Base-by-base conservation (phyloP, 1,140 invertebrate genomes). In the Bombyx mori region DNA sequence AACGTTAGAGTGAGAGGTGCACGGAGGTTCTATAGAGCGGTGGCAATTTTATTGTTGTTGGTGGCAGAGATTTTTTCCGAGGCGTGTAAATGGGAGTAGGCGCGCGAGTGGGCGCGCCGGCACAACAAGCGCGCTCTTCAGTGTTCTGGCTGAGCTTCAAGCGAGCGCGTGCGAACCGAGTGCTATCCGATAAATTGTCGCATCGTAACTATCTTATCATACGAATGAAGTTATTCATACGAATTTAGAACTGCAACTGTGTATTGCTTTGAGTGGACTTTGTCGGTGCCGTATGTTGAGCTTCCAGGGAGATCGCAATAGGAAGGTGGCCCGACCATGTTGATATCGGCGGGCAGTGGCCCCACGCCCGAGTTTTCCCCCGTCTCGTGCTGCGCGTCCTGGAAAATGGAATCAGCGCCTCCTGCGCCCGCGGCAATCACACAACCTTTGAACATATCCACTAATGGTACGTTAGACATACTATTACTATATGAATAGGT, bases 381-480 rank as follows among this genome's bases (percentile, higher is more conserved):
- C 65, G 82, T 79, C 56, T 89, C 88, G 65, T 88, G 88, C 79
- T 89, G 86, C 78, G 84, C 86, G 10, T 72, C 85, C 70, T 88
- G 86, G 88, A 89, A 89, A 77, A 89, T 89, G 88, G 88, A 89
- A 71, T 79, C 86, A 66, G 81, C 85, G 65, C 79, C 77, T 0
- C 75, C 84, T 53, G 75, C 74, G 58, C 69, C 85, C 22, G 75
- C 83, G n/a, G 72, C 79, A 63, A 80, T 86, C 61, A 72, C 81
- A 6, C 77, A 87, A 57, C 62, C 79, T 2, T 70, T 86, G 44
- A 82, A 88, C 55, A 78, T 88, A 64, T 88, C 86, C 12, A 82
- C 86, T 1, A 87, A 87, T 66, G 85, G 88, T 88, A 75, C 81
- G 77, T 73, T 7, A 42, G 22, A 54, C 8, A n/a, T 46, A 12